These are phyloP conservation scores for Xanthia icteritia DNA, from an alignment of 2,888 invertebrate species.

Conservation along the genomic window DNA sequence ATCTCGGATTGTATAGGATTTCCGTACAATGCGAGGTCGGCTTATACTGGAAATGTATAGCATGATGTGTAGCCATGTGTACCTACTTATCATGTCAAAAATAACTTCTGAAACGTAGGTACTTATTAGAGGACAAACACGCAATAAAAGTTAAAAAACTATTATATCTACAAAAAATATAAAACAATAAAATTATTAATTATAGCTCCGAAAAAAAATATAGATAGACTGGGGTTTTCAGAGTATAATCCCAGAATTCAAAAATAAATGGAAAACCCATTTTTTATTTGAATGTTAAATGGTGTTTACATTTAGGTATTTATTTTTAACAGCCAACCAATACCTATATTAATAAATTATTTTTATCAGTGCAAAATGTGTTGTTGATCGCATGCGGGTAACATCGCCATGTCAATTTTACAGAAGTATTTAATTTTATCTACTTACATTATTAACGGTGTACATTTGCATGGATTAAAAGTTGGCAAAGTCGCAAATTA, in stretches of 20 bases:
- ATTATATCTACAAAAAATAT: not conserved
- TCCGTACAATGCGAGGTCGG: no score
- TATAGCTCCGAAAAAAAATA: not conserved
- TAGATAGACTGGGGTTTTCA: not conserved
- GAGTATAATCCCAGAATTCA: not conserved
- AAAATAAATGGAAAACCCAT: slow-evolving; percentile 22
- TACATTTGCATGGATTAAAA: slow-evolving; percentile 9
- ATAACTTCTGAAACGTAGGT: no score
- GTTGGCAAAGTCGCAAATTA: no score
- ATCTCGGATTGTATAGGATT: no score
- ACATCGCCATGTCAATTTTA: slow-evolving; percentile 3
- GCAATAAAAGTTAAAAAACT: not conserved
- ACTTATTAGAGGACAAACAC: not conserved
- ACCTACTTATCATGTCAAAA: no score
- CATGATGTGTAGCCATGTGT: no score
- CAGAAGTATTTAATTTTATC: slow-evolving; percentile 14
- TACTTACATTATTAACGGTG: slow-evolving; percentile 9
- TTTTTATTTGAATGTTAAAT: slow-evolving; percentile 11
- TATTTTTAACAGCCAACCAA: not conserved
- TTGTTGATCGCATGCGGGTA: slow-evolving; percentile 27
- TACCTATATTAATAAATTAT: slow-evolving; percentile 4
- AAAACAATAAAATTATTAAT: not conserved
- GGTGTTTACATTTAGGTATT: not conserved
- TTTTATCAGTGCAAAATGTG: slow-evolving; percentile 16
- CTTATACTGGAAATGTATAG: no score